These are phyloP conservation scores for Ameiurus melas DNA, from an alignment of 2,113 vertebrate genomes.

Conservation along the genomic window DNA sequence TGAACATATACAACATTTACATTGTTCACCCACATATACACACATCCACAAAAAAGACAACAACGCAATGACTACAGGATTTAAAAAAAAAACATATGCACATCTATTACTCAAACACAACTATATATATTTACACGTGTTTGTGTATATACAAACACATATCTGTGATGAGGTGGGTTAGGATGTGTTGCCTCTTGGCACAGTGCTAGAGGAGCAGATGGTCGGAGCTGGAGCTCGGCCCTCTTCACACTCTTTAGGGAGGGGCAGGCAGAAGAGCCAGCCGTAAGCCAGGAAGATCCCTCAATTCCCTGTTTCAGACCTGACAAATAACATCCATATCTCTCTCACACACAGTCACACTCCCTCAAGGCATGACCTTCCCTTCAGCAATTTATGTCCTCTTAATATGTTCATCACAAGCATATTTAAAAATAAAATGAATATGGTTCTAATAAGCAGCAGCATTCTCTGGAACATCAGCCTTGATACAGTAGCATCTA, in stretches of 20 bases:
- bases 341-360: constrained; percentile 16
- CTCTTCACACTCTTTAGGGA: constrained; percentile 52
- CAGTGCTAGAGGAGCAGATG: constrained; percentile 64
- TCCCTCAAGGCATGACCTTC: constrained; percentile 26
- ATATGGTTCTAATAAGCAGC: constrained; percentile 17
- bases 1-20: neutral
- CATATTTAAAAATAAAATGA: constrained; percentile 28
- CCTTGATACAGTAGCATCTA: neutral
- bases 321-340: constrained; percentile 40
- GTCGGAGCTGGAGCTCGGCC: constrained; percentile 59
- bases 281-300: constrained; percentile 42
- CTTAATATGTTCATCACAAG: constrained; percentile 47
- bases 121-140: no score
- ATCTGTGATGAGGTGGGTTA: constrained; percentile 31
- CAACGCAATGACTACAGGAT: neutral
- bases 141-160: no score
- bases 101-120: neutral
- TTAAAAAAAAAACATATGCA: neutral
- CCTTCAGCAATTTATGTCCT: constrained; percentile 29
- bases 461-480: neutral
- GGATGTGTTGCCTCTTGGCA: constrained; percentile 58
- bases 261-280: constrained; percentile 43
- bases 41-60: neutral
- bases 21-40: neutral
- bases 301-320: constrained; percentile 35